phyloP scores from a whole-genome alignment of 2,113 vertebrate genomes.

The Sterrhoptilus dennistouni region DNA sequence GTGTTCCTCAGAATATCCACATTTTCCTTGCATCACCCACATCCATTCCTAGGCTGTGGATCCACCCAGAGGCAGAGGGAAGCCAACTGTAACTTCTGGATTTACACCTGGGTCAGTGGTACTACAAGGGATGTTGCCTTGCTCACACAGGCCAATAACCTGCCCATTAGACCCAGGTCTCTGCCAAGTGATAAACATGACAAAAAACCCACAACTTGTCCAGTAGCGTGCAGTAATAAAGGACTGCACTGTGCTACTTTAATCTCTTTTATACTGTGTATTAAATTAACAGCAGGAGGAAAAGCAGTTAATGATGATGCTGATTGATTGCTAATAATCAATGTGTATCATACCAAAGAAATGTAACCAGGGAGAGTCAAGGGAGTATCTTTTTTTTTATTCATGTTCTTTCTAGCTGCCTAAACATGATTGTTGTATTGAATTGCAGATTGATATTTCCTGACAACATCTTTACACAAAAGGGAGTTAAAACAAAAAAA shows the following conservation, averaged over 20 bases:
- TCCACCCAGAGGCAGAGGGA: neutral
- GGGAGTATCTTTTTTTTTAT: neutral
- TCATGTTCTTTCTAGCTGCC: neutral
- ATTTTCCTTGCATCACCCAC: neutral
- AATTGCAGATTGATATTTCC: neutral
- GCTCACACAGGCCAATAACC: neutral
- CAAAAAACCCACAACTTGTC: neutral
- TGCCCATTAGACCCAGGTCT: neutral
- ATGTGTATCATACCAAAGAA: neutral
- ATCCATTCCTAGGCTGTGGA: neutral
- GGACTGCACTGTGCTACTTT: neutral
- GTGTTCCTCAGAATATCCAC: neutral
- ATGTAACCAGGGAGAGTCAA: neutral
- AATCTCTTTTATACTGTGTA: neutral
- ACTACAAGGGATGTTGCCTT: neutral
- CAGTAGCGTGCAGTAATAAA: neutral
- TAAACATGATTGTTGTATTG: neutral
- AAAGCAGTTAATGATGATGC: neutral
- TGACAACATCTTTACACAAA: neutral
- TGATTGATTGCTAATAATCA: neutral
- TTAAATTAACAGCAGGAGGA: neutral
- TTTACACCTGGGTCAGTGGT: neutral
- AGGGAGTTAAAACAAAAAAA: neutral
- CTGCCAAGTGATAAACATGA: neutral
- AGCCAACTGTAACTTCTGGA: neutral